Evolutionary conservation across 1,140 invertebrate species (phyloP).

Genomic region (Lordiphosa collinella): DNA sequence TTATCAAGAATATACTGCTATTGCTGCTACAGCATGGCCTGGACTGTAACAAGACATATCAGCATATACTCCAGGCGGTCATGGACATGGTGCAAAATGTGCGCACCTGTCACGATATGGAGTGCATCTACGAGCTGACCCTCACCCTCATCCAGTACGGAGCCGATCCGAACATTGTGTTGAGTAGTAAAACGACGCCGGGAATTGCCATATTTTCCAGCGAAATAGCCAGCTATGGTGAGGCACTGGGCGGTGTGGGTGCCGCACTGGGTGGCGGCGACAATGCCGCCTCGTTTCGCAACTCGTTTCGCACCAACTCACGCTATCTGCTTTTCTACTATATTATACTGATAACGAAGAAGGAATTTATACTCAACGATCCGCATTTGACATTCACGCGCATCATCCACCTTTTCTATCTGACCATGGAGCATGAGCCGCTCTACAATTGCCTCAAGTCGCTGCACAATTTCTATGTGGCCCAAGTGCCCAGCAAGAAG

Average conservation of each 20-base stretch:
- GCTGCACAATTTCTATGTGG: conserved; percentile 84
- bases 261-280: conserved; percentile 22
- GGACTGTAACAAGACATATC: conserved; percentile 84
- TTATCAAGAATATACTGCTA: conserved; percentile 85
- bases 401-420: conserved; percentile 85
- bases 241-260: conserved; percentile 40
- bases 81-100: conserved; percentile 87
- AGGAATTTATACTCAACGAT: conserved; percentile 85
- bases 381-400: conserved; percentile 83
- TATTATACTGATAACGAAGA: conserved; percentile 84
- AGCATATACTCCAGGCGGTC: conserved; percentile 85
- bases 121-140: conserved; percentile 86
- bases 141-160: conserved; percentile 85
- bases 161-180: conserved; percentile 83
- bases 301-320: conserved; percentile 83
- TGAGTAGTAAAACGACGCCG: conserved; percentile 80
- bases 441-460: conserved; percentile 84
- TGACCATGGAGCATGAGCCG: conserved; percentile 85
- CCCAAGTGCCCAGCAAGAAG: conserved; percentile 84
- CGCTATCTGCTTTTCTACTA: conserved; percentile 86
- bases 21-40: conserved; percentile 85
- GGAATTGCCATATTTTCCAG: conserved; percentile 77
- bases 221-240: conserved; percentile 71
- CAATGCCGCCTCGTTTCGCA: conserved; percentile 79
- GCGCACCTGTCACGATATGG: conserved; percentile 83